Evolutionary conservation across 2,888 invertebrate species (phyloP), one percentile per base, ranked within the genome.

Genomic region (Campaea margaritaria): DNA sequence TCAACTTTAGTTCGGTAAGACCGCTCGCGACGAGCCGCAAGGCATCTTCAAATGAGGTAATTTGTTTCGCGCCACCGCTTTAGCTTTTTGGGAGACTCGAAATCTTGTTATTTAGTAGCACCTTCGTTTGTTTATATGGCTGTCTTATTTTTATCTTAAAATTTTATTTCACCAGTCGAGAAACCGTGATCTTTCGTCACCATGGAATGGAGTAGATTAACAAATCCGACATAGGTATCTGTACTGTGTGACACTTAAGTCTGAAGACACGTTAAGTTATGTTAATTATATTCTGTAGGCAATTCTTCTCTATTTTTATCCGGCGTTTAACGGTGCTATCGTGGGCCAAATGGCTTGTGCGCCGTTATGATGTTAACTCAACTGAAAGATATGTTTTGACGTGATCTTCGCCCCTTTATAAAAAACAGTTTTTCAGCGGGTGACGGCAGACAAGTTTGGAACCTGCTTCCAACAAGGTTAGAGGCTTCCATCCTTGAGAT

Each of bases 301-400:
- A 63, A 64, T 67, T 72, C 64, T 75, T 68, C 62, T 75, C 74
- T 81, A 80, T 83, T 83, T 85, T 84, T 81, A 78, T 79, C 66
- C 75, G 70, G 65, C 27, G 49, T 72, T 81, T 82, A 81, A 85
- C 68, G 72, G 74, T 74, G 73, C 66, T 74, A 76, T 81, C 71
- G 65, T 70, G 70, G 65, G 77, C 73, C 79, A 83, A 91, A 91
- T 91, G 90, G 86, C 69, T 84, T 75, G 88, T 74, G 67, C 72
- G 66, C 79, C 75, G 79, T 83, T 81, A 74, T 78, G 73, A 77
- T 74, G 85, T 81, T 78, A 84, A 86, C 78, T 85, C 81, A 77
- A 69, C 73, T 75, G 87, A 78, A 78, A 86, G 76, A 82, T 81
- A 88, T 84, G 83, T 60, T 65, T 66, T 90, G 87, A 90, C 89